Evolutionary conservation across 1,140 invertebrate species (phyloP).

Genomic region (Xylocopa sonorina): DNA sequence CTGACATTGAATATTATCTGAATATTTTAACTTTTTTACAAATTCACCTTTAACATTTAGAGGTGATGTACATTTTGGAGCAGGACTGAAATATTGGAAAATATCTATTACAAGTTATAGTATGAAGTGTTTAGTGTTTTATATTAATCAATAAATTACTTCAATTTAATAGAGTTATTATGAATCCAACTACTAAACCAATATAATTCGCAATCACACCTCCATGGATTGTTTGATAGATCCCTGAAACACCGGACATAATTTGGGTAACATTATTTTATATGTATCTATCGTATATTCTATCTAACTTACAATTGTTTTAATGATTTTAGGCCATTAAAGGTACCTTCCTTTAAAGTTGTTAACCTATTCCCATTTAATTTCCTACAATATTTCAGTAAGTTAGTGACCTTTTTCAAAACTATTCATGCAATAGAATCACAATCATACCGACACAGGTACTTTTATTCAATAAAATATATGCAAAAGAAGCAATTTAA

Average conservation of each 20-base stretch:
- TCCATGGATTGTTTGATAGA: slow-evolving; percentile 89
- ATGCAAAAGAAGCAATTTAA: slow-evolving; percentile 36
- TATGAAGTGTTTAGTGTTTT: not conserved
- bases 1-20: slow-evolving; percentile 83
- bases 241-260: slow-evolving; percentile 83
- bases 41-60: slow-evolving; percentile 85
- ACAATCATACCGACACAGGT: not conserved
- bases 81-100: slow-evolving; percentile 74
- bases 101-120: slow-evolving; percentile 3
- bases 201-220: slow-evolving; percentile 91
- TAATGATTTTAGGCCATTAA: slow-evolving; percentile 77
- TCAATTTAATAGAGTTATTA: slow-evolving; percentile 86
- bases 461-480: not conserved
- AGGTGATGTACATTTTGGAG: slow-evolving; percentile 89
- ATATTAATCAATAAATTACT: slow-evolving; percentile 69
- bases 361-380: slow-evolving; percentile 76
- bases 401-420: slow-evolving; percentile 44
- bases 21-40: slow-evolving; percentile 87
- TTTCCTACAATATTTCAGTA: slow-evolving; percentile 71
- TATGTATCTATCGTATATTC: not conserved
- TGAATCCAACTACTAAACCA: slow-evolving; percentile 91
- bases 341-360: slow-evolving; percentile 77
- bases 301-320: slow-evolving; percentile 78
- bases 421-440: slow-evolving; percentile 51
- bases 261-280: slow-evolving; percentile 22